Conservation (phyloP, 2,113 vertebrate species). For the Urocolius indicus region DNA sequence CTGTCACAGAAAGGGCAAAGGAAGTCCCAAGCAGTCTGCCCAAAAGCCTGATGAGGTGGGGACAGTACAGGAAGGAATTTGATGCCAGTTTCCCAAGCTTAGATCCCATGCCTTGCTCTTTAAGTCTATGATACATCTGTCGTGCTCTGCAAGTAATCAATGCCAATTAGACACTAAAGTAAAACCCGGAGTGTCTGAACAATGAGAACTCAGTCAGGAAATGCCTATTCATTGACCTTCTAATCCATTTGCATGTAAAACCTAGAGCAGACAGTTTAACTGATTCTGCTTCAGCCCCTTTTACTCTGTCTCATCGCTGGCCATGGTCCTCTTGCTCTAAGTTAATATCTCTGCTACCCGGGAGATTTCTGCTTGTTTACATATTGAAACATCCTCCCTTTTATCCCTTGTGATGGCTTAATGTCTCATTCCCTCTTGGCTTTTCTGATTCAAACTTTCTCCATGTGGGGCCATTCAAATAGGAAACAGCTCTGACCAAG, state of each 20-base stretch:
- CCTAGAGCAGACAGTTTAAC: not conserved
- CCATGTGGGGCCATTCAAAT: not conserved
- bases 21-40: not conserved
- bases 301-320: not conserved
- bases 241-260: not conserved
- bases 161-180: not conserved
- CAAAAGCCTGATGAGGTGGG: fast-evolving
- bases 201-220: constrained; percentile 23
- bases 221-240: not conserved
- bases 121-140: not conserved
- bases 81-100: not conserved
- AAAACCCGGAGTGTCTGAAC: not conserved
- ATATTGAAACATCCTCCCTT: constrained; percentile 7
- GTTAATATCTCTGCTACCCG: not conserved
- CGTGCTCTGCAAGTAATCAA: constrained; percentile 8
- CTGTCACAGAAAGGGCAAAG: not conserved
- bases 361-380: constrained; percentile 22
- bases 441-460: constrained; percentile 47
- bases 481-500: not conserved
- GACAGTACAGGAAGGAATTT: not conserved
- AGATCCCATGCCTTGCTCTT: not conserved
- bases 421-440: constrained; percentile 40
- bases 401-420: not conserved
- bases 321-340: not conserved
- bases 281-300: not conserved